Conservation (phyloP, 2,797 vertebrate genomes). For the Cichlasoma orientale region DNA sequence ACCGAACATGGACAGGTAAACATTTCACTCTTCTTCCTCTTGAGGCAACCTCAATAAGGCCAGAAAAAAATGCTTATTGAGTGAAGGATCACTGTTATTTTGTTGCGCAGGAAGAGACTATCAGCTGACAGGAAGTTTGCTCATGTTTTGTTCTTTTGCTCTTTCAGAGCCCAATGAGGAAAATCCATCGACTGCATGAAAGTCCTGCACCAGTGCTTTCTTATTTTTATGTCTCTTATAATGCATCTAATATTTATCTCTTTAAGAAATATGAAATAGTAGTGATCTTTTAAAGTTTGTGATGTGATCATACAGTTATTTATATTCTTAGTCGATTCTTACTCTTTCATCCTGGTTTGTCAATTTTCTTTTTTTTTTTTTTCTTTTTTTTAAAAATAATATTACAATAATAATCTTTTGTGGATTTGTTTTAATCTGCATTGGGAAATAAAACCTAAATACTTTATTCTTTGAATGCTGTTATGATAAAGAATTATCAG, state of each 20-base stretch:
- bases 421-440: conserved; percentile 8
- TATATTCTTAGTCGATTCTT: conserved; percentile 30
- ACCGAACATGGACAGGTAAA: conserved; percentile 78
- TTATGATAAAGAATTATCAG: neutral
- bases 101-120: neutral
- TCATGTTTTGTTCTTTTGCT: conserved; percentile 27
- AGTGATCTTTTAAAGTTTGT: neutral
- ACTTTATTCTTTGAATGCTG: neutral
- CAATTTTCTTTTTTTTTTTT: conserved; percentile 30
- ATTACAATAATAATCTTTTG: conserved; percentile 10
- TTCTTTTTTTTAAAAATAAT: conserved; percentile 50
- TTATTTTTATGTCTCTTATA: neutral
- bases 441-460: conserved; percentile 47
- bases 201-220: neutral
- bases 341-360: neutral
- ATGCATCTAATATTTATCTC: conserved; percentile 28
- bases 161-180: conserved; percentile 78
- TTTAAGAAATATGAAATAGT: neutral
- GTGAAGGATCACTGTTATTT: neutral
- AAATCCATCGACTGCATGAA: conserved; percentile 58
- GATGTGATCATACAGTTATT: conserved; percentile 47
- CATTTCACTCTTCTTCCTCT: neutral
- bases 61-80: neutral
- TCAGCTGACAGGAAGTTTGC: conserved; percentile 29
- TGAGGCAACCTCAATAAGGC: neutral